phyloP scores from a whole-genome alignment of 2,888 invertebrate genomes.

The Chromoteleia sp. region DNA sequence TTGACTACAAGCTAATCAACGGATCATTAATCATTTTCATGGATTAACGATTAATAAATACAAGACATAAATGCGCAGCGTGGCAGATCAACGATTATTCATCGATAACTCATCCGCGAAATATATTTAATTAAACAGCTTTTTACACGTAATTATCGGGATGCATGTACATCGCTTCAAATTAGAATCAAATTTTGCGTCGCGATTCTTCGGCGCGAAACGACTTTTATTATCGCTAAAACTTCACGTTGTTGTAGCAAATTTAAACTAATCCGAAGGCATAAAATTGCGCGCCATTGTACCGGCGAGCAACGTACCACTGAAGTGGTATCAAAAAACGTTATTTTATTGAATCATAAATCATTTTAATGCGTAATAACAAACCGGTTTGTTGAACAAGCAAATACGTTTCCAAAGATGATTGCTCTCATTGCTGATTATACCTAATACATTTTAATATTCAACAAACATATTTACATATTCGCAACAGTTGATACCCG shows the following conservation, averaged over 20 bases:
- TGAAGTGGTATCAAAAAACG: slow-evolving; percentile 43
- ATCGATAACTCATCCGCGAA: slow-evolving; percentile 48
- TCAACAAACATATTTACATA: slow-evolving; percentile 49
- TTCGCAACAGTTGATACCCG: slow-evolving; percentile 12
- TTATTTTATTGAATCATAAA: slow-evolving; percentile 60
- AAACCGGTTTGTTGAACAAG: slow-evolving; percentile 58
- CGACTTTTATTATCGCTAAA: slow-evolving; percentile 22
- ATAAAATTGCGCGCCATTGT: slow-evolving; percentile 19
- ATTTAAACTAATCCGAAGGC: slow-evolving; percentile 41
- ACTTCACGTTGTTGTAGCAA: slow-evolving; percentile 14
- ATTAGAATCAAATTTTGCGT: slow-evolving; percentile 44
- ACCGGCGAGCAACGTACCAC: slow-evolving; percentile 13
- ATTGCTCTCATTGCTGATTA: slow-evolving; percentile 45
- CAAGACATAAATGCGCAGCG: slow-evolving; percentile 32
- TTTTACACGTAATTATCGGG: slow-evolving; percentile 47
- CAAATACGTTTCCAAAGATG: slow-evolving; percentile 45
- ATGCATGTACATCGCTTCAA: slow-evolving; percentile 51
- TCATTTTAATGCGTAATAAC: slow-evolving; percentile 55
- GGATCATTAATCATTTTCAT: slow-evolving; percentile 32
- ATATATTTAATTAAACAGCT: slow-evolving; percentile 34
- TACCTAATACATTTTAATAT: slow-evolving; percentile 46
- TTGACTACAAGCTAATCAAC: slow-evolving; percentile 2
- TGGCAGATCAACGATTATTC: slow-evolving; percentile 28
- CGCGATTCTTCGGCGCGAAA: slow-evolving; percentile 1
- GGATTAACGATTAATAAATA: slow-evolving; percentile 41